Evolutionary conservation across 1,140 invertebrate genomes (phyloP), one percentile per base, ranked within the genome.

Genomic region (Mamestra configurata): DNA sequence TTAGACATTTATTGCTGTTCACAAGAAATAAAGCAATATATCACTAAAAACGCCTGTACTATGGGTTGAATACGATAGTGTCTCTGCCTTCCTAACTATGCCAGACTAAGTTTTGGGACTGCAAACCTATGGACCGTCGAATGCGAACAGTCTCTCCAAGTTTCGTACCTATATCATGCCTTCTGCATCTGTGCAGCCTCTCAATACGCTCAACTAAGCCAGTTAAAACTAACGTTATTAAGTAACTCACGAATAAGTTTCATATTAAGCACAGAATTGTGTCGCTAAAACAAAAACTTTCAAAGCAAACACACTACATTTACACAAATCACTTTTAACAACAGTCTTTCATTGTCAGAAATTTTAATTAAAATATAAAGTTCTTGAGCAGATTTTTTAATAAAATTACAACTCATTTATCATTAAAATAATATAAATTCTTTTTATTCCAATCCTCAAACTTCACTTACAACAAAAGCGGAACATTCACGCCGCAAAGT

Each of bases 101-200:
- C 31, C 61, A 27, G 80, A n/a, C 55, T 72, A 76, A 76, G 81
- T 79, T 81, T 43, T 31, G 68, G 59, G 75, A 46, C 43, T 79
- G 51, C 53, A 55, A 81, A 76, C 71, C 77, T 37, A 79, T 75
- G 61, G 59, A 70, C 51, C 53, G 73, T 66, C 53, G 51, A 72
- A 77, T 77, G n/a, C 66, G 79, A 75, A 68, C 70, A 57, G 59
- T 61, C 72, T 71, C 49, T 59, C 59, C 46, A 82, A 82, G 81
- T 79, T 75, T 59, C 71, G 57, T 76, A 46, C 51, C 71, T 75
- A 82, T 79, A 77, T 82, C 81, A 82, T 82, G 61, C 77, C 73
- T 76, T 82, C 55, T 72, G 77, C 77, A 79, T 79, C 78, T 79
- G 64, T 43, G 61, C 59, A 75, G 53, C 31, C 71, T 43, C 71